These are phyloP conservation scores for Blomia tropicalis DNA, from an alignment of 2,888 invertebrate species.

Conservation along the genomic window DNA sequence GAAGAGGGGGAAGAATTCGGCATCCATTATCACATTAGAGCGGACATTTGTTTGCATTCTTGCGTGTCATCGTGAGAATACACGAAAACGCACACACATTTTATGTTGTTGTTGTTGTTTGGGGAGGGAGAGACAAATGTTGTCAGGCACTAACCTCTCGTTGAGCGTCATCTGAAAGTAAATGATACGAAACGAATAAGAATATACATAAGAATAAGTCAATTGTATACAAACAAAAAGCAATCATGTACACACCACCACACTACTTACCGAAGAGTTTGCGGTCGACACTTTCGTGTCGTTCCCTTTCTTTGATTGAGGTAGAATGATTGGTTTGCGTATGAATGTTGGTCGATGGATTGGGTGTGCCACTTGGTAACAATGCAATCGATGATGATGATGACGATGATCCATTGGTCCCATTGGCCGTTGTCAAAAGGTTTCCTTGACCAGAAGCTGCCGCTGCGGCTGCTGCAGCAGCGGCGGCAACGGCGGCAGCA, in stretches of 20 bases:
- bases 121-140: no score
- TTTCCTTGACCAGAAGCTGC: background rate
- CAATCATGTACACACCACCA: no score
- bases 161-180: slow-evolving; percentile 1
- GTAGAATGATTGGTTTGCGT: background rate
- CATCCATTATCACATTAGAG: no score
- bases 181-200: slow-evolving; percentile 8
- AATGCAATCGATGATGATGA: background rate
- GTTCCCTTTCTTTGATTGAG: background rate
- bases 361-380: slow-evolving; percentile 2
- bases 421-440: background rate
- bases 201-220: background rate
- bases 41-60: no score
- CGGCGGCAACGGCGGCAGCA: slow-evolving; percentile 1
- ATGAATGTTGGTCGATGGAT: background rate
- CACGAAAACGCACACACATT: no score
- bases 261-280: background rate
- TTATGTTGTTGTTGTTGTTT: no score
- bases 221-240: background rate
- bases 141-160: slow-evolving; percentile 16
- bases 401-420: background rate
- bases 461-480: background rate
- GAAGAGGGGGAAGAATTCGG: no score
- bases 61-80: no score
- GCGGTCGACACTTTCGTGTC: background rate